A percentile compares a stretch with the other conserved stretches of the same genome.
Evolutionary conservation across 2,797 vertebrate species (phyloP).

Genomic region (Peromyscus nudipes): DNA sequence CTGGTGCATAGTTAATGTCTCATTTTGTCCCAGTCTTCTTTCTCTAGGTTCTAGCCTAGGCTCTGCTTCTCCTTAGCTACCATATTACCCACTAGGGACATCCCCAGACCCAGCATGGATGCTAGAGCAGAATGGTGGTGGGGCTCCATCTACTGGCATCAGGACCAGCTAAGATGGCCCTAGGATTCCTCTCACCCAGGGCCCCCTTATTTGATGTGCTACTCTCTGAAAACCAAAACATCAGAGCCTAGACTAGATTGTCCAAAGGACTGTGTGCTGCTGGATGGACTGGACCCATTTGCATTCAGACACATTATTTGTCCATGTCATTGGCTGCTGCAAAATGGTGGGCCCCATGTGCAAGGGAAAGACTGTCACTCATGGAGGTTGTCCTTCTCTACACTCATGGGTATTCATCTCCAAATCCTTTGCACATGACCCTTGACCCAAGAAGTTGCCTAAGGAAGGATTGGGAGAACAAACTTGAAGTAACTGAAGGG

Average conservation of each 20-base stretch:
- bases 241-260: background rate
- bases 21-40: background rate
- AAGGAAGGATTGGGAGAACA: background rate
- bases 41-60: background rate
- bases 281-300: background rate
- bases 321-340: constrained; percentile 10
- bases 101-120: background rate
- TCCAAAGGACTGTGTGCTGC: background rate
- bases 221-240: background rate
- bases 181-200: background rate
- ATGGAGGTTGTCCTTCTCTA: background rate
- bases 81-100: background rate
- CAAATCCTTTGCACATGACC: background rate
- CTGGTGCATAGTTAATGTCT: background rate
- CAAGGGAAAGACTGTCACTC: background rate
- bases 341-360: background rate
- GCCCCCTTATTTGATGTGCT: background rate
- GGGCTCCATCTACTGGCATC: background rate
- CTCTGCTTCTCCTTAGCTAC: background rate
- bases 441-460: constrained; percentile 4
- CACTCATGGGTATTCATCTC: background rate
- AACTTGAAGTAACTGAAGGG: background rate
- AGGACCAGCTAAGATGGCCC: background rate
- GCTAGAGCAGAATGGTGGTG: background rate
- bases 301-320: background rate